Percentiles rank a stretch among this genome's conserved stretches.
phyloP scores from a whole-genome alignment of 2,888 invertebrate genomes.

The Sinodicranocentrus sp. region DNA sequence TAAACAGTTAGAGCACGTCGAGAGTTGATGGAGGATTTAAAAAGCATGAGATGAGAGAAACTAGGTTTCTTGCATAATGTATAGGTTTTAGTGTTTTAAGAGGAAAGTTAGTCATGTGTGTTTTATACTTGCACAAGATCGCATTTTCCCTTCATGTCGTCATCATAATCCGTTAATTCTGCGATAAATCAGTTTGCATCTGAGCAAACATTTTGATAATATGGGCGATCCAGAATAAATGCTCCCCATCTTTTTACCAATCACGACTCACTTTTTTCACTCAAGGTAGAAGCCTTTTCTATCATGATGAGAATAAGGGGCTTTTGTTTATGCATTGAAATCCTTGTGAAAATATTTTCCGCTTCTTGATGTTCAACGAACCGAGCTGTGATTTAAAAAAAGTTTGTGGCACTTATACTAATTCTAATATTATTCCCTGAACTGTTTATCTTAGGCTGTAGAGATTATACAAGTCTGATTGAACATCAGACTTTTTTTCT shows the following conservation, averaged over 20 bases:
- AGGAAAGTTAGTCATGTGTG: background rate
- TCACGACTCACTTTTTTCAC: no score
- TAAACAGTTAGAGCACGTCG: background rate
- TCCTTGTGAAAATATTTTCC: background rate
- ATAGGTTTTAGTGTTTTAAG: background rate
- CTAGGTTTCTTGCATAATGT: background rate
- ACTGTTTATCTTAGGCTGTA: background rate
- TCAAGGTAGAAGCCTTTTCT: background rate
- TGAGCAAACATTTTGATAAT: background rate
- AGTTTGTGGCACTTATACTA: background rate
- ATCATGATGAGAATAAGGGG: background rate
- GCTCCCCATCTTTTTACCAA: no score
- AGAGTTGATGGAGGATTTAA: background rate
- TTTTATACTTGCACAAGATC: no score
- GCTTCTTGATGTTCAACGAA: background rate
- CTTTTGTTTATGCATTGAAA: background rate
- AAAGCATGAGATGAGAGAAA: no score
- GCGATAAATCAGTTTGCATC: background rate
- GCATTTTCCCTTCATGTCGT: no score
- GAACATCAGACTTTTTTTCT: background rate
- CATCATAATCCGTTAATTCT: background rate
- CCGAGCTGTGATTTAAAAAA: background rate
- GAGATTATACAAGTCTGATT: background rate
- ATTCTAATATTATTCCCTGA: background rate
- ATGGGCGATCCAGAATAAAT: no score